A percentile compares a stretch with the other conserved stretches of the same genome.
Evolutionary conservation across 92 coral and sea anemone species (phyloP).

Genomic region (Palythoa grandiflora): DNA sequence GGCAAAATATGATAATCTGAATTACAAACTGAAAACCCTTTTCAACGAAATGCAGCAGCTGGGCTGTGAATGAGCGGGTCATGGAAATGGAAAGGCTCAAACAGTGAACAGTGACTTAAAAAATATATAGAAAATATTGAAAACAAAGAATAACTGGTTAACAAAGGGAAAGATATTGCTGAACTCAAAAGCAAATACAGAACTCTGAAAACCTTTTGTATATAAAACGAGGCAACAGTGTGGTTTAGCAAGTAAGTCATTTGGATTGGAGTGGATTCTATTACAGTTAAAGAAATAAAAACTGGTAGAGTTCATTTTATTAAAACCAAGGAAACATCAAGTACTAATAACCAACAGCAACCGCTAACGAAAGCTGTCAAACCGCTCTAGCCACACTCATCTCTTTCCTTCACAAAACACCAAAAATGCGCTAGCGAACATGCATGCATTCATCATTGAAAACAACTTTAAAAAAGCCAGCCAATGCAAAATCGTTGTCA

Average conservation of each 20-base stretch:
- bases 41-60: constrained; percentile 63
- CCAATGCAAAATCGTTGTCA: no score
- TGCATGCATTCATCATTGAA: no score
- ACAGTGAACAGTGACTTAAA: constrained; percentile 62
- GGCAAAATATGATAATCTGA: constrained; percentile 54
- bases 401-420: no score
- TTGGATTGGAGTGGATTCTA: constrained; percentile 70
- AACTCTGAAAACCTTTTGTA: constrained; percentile 64
- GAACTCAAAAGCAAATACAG: constrained; percentile 57
- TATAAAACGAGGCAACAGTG: constrained; percentile 65
- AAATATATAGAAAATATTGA: constrained; percentile 55
- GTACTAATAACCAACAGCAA: constrained; percentile 15
- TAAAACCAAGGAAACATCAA: constrained; percentile 27
- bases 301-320: constrained; percentile 52
- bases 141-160: constrained; percentile 43
- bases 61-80: constrained; percentile 51
- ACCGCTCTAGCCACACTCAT: no score
- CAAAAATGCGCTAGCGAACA: no score
- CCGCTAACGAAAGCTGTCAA: no score
- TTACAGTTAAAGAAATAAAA: constrained; percentile 67
- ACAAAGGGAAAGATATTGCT: constrained; percentile 53
- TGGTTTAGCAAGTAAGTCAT: constrained; percentile 69
- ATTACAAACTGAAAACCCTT: constrained; percentile 63
- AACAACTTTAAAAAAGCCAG: no score
- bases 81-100: constrained; percentile 52